phyloP scores from a whole-genome alignment of 2,113 vertebrate genomes.

The Antennarius striatus region DNA sequence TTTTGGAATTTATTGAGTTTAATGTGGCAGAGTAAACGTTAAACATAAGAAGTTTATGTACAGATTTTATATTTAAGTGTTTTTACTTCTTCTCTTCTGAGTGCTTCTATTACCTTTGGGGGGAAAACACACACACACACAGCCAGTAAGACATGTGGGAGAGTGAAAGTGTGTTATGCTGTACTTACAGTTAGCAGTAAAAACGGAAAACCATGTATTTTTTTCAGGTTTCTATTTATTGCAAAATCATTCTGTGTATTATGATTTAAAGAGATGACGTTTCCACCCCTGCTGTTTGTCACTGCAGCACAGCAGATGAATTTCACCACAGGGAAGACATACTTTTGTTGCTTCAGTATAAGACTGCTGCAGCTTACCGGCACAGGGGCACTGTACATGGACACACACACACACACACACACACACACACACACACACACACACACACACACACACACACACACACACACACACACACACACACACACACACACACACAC shows the following conservation, averaged over 20 bases:
- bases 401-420: conserved; percentile 15
- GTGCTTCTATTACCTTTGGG: conserved; percentile 11
- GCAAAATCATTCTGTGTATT: conserved; percentile 8
- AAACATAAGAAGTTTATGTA: conserved; percentile 40
- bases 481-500: conserved; percentile 8
- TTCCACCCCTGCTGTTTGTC: conserved; percentile 32
- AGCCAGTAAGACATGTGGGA: neutral
- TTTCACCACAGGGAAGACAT: conserved; percentile 16
- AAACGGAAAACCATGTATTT: neutral
- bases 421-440: too few species aligned
- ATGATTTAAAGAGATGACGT: conserved; percentile 11
- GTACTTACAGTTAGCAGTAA: neutral
- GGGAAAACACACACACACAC: neutral
- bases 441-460: too few species aligned
- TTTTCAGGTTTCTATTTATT: conserved; percentile 5
- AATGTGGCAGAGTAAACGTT: conserved; percentile 45
- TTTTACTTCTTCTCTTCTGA: conserved; percentile 19
- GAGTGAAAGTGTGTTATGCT: neutral
- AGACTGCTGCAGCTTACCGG: conserved; percentile 17
- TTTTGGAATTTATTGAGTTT: conserved; percentile 44
- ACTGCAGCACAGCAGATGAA: conserved; percentile 31
- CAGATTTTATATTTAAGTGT: conserved; percentile 18
- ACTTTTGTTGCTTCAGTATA: conserved; percentile 19
- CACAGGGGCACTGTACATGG: conserved; percentile 19
- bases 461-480: too few species aligned